Conservation (phyloP, 2,113 vertebrate genomes). For the Dendropsophus ebraccatus region DNA sequence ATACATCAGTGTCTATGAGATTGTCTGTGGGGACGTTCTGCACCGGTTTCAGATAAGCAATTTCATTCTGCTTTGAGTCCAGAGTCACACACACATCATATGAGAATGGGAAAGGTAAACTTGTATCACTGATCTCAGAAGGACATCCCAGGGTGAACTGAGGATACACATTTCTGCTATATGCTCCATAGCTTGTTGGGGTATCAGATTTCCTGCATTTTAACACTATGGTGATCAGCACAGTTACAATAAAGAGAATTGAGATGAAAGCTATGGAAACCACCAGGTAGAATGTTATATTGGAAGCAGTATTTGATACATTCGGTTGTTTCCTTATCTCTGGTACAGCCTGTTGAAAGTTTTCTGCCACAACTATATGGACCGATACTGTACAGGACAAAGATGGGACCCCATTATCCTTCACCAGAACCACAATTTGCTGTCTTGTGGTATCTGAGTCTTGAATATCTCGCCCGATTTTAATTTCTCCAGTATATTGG, state of each 20-base stretch:
- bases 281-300: conserved; percentile 55
- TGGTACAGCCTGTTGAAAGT: conserved; percentile 62
- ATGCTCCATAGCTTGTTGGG: background rate
- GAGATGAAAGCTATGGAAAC: conserved; percentile 57
- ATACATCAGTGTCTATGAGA: background rate
- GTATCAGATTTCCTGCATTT: conserved; percentile 23
- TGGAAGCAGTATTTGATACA: background rate
- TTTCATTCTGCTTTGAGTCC: conserved; percentile 50
- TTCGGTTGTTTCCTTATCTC: background rate
- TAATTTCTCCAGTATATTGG: conserved; percentile 64
- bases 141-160: conserved; percentile 23
- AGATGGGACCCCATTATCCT: conserved; percentile 61
- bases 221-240: conserved; percentile 30
- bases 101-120: conserved; percentile 47
- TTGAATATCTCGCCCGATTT: conserved; percentile 57
- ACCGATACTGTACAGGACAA: conserved; percentile 63
- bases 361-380: conserved; percentile 61
- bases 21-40: conserved; percentile 1
- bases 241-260: conserved; percentile 47
- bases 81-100: conserved; percentile 48
- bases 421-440: conserved; percentile 62
- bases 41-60: conserved; percentile 29
- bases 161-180: conserved; percentile 53
- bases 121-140: conserved; percentile 24
- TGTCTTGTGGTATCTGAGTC: conserved; percentile 63